Conservation (phyloP, 37 sponge, comb jelly and placozoan species). For the Tethya wilhelma region DNA sequence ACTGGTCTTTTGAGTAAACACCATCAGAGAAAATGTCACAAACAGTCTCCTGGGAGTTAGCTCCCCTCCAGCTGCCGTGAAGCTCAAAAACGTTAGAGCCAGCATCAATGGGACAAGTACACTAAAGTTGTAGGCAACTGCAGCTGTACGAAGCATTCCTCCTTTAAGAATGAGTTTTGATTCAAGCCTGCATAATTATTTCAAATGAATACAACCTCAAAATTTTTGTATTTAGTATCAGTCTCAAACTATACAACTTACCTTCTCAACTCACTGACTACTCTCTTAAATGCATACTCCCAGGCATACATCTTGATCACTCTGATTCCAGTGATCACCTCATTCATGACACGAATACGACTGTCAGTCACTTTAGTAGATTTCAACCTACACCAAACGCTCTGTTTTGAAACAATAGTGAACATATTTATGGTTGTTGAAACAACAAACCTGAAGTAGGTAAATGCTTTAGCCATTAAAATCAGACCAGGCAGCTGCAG, state of each 20-base stretch:
- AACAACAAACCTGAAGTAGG: too few species aligned
- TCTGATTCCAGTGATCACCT: slow-evolving; percentile 85
- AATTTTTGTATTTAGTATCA: too few species aligned
- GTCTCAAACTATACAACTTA: too few species aligned
- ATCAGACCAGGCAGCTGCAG: slow-evolving; percentile 50
- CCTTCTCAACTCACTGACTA: slow-evolving; percentile 30
- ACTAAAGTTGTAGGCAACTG: background rate
- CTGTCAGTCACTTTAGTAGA: slow-evolving; percentile 75
- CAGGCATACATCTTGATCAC: slow-evolving; percentile 94
- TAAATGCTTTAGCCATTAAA: slow-evolving; percentile 29
- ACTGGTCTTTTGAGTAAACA: slow-evolving; percentile 17
- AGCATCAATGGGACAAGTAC: slow-evolving; percentile 2
- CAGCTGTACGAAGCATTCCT: slow-evolving; percentile 1
- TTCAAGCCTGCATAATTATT: too few species aligned
- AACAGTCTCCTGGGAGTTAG: slow-evolving; percentile 40
- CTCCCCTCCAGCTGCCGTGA: slow-evolving; percentile 5
- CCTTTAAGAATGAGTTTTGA: too few species aligned
- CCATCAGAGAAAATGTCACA: slow-evolving; percentile 32
- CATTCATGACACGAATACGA: slow-evolving; percentile 80
- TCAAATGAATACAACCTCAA: too few species aligned
- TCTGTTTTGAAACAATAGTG: too few species aligned
- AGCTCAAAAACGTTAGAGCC: slow-evolving; percentile 25
- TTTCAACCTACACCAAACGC: slow-evolving; percentile 54
- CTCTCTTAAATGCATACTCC: slow-evolving; percentile 81
- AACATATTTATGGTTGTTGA: too few species aligned